Evolutionary conservation across 2,797 vertebrate species (phyloP).

Genomic region (Antennarius maculatus): DNA sequence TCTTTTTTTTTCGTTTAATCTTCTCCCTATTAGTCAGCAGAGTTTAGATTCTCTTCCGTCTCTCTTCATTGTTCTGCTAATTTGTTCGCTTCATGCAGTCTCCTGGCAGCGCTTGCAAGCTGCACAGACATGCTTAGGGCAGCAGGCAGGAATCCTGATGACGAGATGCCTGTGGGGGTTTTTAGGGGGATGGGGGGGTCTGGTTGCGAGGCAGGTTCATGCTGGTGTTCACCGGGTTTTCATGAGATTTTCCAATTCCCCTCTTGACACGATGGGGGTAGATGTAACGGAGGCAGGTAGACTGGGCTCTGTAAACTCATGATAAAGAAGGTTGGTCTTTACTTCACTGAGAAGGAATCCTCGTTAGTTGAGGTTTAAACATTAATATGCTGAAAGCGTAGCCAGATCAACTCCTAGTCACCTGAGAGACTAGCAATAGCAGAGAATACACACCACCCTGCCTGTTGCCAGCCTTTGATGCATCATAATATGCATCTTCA

Average conservation of each 20-base stretch:
- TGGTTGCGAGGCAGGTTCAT: slow-evolving; percentile 72
- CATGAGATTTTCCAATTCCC: slow-evolving; percentile 54
- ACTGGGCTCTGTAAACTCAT: slow-evolving; percentile 65
- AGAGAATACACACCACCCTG: slow-evolving; percentile 26
- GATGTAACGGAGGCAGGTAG: slow-evolving; percentile 20
- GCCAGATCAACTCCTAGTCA: slow-evolving; percentile 43
- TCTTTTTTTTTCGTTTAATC: slow-evolving; percentile 12
- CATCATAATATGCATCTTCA: slow-evolving; percentile 18
- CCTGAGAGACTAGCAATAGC: slow-evolving; percentile 34
- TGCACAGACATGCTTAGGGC: slow-evolving; percentile 67
- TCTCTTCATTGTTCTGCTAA: slow-evolving; percentile 40
- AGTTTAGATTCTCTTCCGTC: background rate
- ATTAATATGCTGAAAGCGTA: slow-evolving; percentile 34
- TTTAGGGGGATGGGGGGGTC: slow-evolving; percentile 22
- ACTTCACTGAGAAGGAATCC: slow-evolving; percentile 38
- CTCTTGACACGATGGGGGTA: slow-evolving; percentile 19
- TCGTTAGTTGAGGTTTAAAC: slow-evolving; percentile 37
- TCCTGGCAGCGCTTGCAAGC: slow-evolving; percentile 58
- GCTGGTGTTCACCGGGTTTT: slow-evolving; percentile 81
- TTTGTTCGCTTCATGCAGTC: slow-evolving; percentile 68
- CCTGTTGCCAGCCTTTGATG: slow-evolving; percentile 19
- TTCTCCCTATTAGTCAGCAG: slow-evolving; percentile 9
- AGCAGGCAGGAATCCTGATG: slow-evolving; percentile 42
- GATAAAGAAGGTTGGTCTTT: slow-evolving; percentile 54
- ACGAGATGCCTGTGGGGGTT: slow-evolving; percentile 29